Conservation (phyloP, 2,113 vertebrate genomes). For the Rhinogobius similis region DNA sequence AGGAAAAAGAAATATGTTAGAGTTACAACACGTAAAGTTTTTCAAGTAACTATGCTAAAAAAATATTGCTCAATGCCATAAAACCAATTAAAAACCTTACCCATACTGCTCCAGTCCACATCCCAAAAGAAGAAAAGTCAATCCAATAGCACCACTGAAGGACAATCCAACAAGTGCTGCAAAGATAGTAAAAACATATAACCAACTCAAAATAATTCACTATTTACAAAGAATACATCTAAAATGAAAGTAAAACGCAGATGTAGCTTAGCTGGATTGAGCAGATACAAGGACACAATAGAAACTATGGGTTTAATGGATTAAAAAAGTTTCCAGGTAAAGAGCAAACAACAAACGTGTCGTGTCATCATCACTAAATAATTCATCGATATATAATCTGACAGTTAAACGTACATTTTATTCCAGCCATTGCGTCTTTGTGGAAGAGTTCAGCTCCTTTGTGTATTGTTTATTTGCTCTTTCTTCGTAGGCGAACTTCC, state of each 20-base stretch:
- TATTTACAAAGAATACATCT: not conserved
- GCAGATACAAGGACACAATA: not conserved
- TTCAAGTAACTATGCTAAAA: not conserved
- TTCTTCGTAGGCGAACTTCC: conserved; percentile 46
- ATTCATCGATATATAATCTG: accelerated
- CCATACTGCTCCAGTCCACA: conserved; percentile 90
- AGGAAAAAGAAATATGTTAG: not conserved
- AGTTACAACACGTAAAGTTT: not conserved
- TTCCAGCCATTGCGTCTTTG: conserved; percentile 69
- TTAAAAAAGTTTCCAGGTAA: conserved; percentile 9
- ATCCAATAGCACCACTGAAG: conserved; percentile 92
- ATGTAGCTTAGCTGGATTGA: not conserved
- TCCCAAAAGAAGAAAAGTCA: conserved; percentile 94
- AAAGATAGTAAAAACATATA: not conserved
- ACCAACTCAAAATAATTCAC: not conserved
- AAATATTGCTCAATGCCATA: not conserved
- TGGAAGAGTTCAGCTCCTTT: conserved; percentile 36
- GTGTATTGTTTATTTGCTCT: conserved; percentile 46
- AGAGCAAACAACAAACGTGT: not conserved
- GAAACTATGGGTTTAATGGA: conserved; percentile 3
- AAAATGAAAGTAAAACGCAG: not conserved
- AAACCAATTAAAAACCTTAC: conserved; percentile 68
- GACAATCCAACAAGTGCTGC: conserved; percentile 91
- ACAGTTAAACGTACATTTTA: conserved; percentile 72
- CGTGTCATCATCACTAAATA: not conserved